Evolutionary conservation across 2,113 vertebrate species (phyloP).

Genomic region (Aplodontia rufa): DNA sequence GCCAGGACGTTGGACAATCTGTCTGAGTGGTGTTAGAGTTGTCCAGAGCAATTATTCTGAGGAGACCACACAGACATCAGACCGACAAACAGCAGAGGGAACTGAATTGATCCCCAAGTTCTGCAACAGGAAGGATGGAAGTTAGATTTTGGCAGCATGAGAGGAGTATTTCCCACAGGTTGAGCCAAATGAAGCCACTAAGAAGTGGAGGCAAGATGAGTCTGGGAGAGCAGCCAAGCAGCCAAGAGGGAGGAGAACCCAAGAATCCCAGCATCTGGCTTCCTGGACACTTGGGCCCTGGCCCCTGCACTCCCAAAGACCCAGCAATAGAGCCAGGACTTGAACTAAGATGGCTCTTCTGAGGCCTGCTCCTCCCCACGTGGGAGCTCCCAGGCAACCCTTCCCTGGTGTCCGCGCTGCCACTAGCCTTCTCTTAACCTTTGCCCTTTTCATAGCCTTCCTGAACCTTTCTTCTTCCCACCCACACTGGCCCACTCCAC

Average conservation of each 20-base stretch:
- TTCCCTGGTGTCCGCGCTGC: neutral
- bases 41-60: constrained; percentile 71
- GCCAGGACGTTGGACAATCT: constrained; percentile 56
- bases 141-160: neutral
- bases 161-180: neutral
- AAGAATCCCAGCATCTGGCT: neutral
- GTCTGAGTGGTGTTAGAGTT: constrained; percentile 66
- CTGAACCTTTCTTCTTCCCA: neutral
- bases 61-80: constrained; percentile 65
- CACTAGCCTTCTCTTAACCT: neutral
- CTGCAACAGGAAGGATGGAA: neutral
- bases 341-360: neutral
- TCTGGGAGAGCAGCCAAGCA: neutral
- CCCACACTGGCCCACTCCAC: neutral
- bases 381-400: neutral
- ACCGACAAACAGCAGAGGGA: neutral
- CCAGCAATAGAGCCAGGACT: neutral
- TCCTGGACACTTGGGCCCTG: neutral
- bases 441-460: neutral
- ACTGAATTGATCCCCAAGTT: neutral
- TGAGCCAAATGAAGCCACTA: neutral
- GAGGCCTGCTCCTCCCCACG: neutral
- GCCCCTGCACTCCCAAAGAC: neutral
- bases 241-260: neutral
- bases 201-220: neutral